A percentile compares a stretch with the other conserved stretches of the same genome.
These are phyloP conservation scores for Esox niger DNA, from an alignment of 2,113 vertebrate genomes.

Conservation along the genomic window DNA sequence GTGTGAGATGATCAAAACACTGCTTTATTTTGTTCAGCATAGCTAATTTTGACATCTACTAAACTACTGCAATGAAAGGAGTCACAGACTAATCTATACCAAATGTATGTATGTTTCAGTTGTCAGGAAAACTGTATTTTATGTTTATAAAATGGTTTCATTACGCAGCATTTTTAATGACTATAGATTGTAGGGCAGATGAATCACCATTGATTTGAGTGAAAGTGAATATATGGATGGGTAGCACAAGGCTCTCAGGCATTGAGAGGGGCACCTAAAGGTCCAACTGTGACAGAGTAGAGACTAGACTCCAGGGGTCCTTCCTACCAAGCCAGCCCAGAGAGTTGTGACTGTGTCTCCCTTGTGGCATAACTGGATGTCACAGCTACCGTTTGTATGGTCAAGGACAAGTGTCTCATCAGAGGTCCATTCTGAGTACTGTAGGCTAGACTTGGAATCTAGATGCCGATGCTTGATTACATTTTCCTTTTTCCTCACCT, in stretches of 20 bases:
- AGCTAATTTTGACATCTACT: no score
- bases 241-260: neutral
- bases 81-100: no score
- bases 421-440: neutral
- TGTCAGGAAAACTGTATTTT: no score
- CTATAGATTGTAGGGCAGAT: neutral
- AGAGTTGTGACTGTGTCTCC: neutral
- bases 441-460: neutral
- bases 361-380: neutral
- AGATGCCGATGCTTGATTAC: neutral
- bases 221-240: conserved; percentile 20
- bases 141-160: no score
- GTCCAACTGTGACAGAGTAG: neutral
- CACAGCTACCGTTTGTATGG: neutral
- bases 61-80: no score
- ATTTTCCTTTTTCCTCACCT: neutral
- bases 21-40: no score
- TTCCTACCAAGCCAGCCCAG: conserved; percentile 1
- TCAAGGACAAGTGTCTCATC: neutral
- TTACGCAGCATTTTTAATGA: neutral
- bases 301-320: neutral
- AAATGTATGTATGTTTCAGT: no score
- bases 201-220: conserved; percentile 8
- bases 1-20: no score
- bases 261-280: neutral